Conservation (phyloP, 2,797 vertebrate species). For the Neosalanx taihuensis region DNA sequence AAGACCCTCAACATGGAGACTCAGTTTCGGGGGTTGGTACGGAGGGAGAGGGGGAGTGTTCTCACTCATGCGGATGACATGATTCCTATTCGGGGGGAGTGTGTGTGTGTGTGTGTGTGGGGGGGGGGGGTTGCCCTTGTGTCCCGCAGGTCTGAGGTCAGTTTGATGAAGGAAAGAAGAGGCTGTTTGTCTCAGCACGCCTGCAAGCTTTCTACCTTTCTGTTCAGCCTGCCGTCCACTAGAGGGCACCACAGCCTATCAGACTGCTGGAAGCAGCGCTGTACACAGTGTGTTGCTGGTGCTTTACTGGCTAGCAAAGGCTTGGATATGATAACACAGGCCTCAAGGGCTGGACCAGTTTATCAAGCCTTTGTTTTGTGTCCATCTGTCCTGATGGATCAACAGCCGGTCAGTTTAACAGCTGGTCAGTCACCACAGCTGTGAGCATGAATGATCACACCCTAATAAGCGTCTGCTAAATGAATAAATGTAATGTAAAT, state of each 20-base stretch:
- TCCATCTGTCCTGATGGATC: conserved; percentile 43
- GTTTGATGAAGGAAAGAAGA: neutral
- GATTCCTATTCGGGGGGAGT: conserved; percentile 57
- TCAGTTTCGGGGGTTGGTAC: conserved; percentile 50
- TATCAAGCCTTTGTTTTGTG: neutral
- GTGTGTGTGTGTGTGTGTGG: too few species aligned
- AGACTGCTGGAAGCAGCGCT: conserved; percentile 54
- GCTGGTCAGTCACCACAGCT: conserved; percentile 71
- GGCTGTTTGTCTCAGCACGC: neutral
- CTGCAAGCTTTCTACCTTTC: neutral
- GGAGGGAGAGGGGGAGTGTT: neutral
- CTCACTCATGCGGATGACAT: conserved; percentile 57
- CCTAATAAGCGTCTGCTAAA: too few species aligned
- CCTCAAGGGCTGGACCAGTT: neutral
- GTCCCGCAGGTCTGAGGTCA: neutral
- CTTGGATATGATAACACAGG: neutral
- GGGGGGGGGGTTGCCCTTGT: too few species aligned
- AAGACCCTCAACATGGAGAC: conserved; percentile 86
- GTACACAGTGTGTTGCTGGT: too few species aligned
- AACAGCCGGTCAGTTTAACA: conserved; percentile 80
- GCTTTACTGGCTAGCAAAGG: neutral
- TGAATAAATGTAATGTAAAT: too few species aligned
- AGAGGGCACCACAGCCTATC: conserved; percentile 45
- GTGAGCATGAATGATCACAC: conserved; percentile 52
- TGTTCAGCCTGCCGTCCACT: conserved; percentile 28